These are phyloP conservation scores for Dasypolia templi DNA, from an alignment of 2,888 invertebrate species.

Conservation along the genomic window DNA sequence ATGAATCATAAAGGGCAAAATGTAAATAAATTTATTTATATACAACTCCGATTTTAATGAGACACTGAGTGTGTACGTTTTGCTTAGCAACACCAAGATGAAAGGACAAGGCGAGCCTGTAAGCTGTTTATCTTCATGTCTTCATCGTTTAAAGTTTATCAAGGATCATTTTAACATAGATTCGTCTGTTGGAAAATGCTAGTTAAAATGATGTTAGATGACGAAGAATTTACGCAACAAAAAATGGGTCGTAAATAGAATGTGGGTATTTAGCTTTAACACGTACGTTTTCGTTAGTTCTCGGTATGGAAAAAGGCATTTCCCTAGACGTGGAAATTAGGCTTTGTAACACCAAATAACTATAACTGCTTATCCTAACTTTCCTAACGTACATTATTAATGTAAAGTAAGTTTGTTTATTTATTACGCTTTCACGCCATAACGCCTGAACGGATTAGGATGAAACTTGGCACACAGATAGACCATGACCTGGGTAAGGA, in stretches of 20 bases:
- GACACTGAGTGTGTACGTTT: slow-evolving; percentile 32
- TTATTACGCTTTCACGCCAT: too few species aligned
- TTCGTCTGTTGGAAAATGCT: neutral
- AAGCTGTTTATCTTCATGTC: neutral
- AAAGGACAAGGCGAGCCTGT: neutral
- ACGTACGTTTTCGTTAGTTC: neutral
- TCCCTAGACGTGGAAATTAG: neutral
- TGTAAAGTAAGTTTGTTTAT: too few species aligned
- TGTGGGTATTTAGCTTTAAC: neutral
- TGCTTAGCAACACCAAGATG: slow-evolving; percentile 25
- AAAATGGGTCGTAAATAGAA: neutral
- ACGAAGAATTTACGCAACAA: neutral
- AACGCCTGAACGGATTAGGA: too few species aligned
- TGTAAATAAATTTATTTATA: slow-evolving; percentile 67
- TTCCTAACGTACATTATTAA: too few species aligned
- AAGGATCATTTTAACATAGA: neutral
- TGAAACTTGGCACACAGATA: too few species aligned
- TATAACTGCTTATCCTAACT: neutral
- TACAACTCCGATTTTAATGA: slow-evolving; percentile 58
- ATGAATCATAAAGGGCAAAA: slow-evolving; percentile 65
- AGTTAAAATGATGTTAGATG: neutral
- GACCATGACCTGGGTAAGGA: too few species aligned
- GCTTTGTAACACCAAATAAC: neutral
- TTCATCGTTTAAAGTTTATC: neutral
- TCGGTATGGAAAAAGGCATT: neutral